These are phyloP conservation scores for Tiaroga cobitis DNA, from an alignment of 2,797 vertebrate genomes.

Conservation along the genomic window DNA sequence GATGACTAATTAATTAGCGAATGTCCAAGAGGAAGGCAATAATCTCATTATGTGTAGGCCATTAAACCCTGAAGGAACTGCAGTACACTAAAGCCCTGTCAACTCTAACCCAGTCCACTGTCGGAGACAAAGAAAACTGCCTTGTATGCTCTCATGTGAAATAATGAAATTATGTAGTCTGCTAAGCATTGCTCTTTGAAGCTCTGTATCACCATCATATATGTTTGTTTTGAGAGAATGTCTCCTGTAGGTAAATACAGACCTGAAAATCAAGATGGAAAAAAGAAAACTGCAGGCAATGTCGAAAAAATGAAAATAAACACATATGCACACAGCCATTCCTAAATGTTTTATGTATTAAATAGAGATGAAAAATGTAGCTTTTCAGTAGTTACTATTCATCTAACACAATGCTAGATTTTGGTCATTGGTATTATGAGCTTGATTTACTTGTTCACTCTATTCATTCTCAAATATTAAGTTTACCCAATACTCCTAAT, in stretches of 20 bases:
- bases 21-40: slow-evolving; percentile 41
- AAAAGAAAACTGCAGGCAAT: background rate
- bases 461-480: background rate
- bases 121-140: slow-evolving; percentile 18
- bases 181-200: slow-evolving; percentile 11
- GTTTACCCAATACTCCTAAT: background rate
- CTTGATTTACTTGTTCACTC: background rate
- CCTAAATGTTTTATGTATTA: background rate
- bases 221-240: background rate
- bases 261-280: background rate
- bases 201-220: slow-evolving; percentile 27
- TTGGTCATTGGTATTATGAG: background rate
- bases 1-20: slow-evolving; percentile 48
- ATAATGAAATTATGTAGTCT: slow-evolving; percentile 43
- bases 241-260: no score
- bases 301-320: background rate
- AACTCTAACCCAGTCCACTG: slow-evolving; percentile 29
- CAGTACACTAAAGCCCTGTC: slow-evolving; percentile 40
- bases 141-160: slow-evolving; percentile 35
- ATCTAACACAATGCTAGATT: background rate
- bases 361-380: background rate
- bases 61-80: slow-evolving; percentile 56
- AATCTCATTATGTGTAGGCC: slow-evolving; percentile 59
- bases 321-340: background rate
- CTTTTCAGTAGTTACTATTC: background rate